Evolutionary conservation across 1,140 invertebrate genomes (phyloP).

Genomic region (Hestina assimilis): DNA sequence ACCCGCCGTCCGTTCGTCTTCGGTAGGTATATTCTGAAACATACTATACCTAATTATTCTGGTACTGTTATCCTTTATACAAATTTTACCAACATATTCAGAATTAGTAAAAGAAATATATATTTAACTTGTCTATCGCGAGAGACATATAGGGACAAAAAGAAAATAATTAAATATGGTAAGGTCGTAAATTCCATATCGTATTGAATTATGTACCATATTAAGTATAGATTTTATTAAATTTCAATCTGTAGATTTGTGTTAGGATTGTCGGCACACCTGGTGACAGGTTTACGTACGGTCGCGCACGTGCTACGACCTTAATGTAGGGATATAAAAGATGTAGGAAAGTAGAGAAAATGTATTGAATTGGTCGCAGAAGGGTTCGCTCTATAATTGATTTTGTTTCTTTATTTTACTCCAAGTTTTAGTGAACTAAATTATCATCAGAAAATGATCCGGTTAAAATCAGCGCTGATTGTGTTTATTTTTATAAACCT

Average conservation of each 20-base stretch:
- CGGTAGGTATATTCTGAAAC: too few relatives aligned
- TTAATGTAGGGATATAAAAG: conserved; percentile 26
- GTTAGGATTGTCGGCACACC: conserved; percentile 54
- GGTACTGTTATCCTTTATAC: too few relatives aligned
- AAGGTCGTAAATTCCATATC: conserved; percentile 7
- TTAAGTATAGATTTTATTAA: conserved; percentile 48
- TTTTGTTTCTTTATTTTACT: not conserved
- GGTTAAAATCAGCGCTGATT: too few relatives aligned
- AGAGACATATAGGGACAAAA: too few relatives aligned
- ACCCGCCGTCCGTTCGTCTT: too few relatives aligned
- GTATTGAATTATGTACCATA: too few relatives aligned
- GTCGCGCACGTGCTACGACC: conserved; percentile 31
- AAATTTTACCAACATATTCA: too few relatives aligned
- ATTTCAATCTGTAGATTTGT: conserved; percentile 54
- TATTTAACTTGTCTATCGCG: too few relatives aligned
- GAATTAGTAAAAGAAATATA: too few relatives aligned
- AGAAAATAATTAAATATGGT: not conserved
- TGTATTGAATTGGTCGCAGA: conserved; percentile 18
- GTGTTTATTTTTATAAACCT: too few relatives aligned
- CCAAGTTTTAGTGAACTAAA: not conserved
- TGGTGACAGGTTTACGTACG: conserved; percentile 52
- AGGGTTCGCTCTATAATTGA: not conserved
- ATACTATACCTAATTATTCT: too few relatives aligned
- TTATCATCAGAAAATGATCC: too few relatives aligned
- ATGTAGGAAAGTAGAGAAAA: conserved; percentile 22